Percentiles rank a stretch among this genome's conserved stretches.
Conservation (phyloP, 1,140 invertebrate species). For the Meloidogyne exigua region DNA sequence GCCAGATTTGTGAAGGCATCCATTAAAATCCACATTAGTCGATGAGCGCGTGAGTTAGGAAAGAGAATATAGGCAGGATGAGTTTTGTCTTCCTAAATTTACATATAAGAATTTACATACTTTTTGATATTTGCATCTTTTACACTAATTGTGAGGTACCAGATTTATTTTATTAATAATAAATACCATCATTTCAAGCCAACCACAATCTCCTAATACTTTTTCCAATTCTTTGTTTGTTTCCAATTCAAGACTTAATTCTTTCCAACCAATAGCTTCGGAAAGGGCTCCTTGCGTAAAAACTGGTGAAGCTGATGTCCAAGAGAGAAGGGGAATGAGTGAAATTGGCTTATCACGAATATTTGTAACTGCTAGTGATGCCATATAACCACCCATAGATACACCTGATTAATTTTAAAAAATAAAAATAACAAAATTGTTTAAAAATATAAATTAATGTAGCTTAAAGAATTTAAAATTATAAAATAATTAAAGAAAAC, state of each 20-base stretch:
- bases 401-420: constrained; percentile 70
- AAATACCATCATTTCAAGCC: constrained; percentile 40
- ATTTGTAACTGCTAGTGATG: constrained; percentile 78
- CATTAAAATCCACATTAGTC: constrained; percentile 97
- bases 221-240: constrained; percentile 68
- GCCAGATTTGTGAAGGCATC: constrained; percentile 94
- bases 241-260: constrained; percentile 83
- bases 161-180: no score
- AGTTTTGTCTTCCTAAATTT: constrained; percentile 29
- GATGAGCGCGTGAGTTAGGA: constrained; percentile 70
- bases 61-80: constrained; percentile 11
- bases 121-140: no score
- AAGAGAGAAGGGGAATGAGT: constrained; percentile 89
- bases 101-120: no score
- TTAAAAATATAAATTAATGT: no score
- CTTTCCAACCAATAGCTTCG: constrained; percentile 86
- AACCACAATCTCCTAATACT: constrained; percentile 52
- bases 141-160: no score
- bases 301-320: constrained; percentile 90
- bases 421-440: no score
- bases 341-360: constrained; percentile 82
- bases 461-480: background rate
- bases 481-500: background rate
- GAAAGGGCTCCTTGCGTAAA: constrained; percentile 92
- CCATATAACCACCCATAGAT: constrained; percentile 99